Percentiles rank a stretch among this genome's conserved stretches.
phyloP scores from a whole-genome alignment of 2,113 vertebrate species.

The Myiopsitta monachus region DNA sequence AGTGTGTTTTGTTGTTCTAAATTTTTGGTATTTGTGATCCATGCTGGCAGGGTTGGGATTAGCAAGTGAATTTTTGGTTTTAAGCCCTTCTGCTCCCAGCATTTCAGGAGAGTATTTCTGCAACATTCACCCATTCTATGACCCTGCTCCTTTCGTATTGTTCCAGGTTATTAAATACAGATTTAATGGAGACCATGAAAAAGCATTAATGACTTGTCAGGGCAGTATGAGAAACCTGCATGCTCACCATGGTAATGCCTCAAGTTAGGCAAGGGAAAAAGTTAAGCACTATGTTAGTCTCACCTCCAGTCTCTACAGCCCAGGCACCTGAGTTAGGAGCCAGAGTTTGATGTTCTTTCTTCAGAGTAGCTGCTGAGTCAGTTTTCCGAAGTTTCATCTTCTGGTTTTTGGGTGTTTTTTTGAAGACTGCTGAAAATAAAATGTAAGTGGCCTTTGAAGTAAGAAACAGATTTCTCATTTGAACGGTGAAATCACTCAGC shows the following conservation, averaged over 20 bases:
- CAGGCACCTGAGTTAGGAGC: not conserved
- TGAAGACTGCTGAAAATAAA: not conserved
- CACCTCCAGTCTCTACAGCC: not conserved
- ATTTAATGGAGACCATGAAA: not conserved
- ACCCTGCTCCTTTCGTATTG: not conserved
- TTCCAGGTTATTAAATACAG: not conserved
- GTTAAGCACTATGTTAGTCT: not conserved
- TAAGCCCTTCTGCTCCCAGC: rapidly evolving
- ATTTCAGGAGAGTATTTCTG: not conserved
- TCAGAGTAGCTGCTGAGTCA: not conserved
- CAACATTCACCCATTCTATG: not conserved
- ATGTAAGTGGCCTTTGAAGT: not conserved
- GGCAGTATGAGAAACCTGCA: not conserved
- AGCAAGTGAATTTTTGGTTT: not conserved
- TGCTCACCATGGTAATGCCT: not conserved
- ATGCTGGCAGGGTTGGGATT: not conserved
- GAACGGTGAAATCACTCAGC: not conserved
- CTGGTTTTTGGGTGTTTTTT: not conserved
- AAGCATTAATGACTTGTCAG: not conserved
- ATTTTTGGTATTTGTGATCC: not conserved
- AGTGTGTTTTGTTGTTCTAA: not conserved
- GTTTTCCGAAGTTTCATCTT: not conserved
- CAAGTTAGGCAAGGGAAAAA: not conserved
- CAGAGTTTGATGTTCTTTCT: not conserved
- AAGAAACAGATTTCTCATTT: not conserved